A percentile compares a stretch with the other conserved stretches of the same genome.
Conservation (phyloP, 1,140 invertebrate species). For the Cheumatopsyche charites region DNA sequence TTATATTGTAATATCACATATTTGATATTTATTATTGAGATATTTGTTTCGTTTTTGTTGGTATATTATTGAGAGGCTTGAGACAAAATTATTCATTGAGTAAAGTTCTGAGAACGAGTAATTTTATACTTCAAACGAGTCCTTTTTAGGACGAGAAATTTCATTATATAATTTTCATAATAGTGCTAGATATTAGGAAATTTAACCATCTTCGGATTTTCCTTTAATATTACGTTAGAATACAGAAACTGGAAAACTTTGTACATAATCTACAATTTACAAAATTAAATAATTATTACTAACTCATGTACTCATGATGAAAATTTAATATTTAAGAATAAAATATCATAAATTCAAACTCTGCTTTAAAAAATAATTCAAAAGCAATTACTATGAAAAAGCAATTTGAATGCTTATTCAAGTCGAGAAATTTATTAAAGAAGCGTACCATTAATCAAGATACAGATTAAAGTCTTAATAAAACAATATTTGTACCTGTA, state of each 20-base stretch:
- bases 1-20: no score
- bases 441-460: slow-evolving; percentile 15
- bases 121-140: slow-evolving; percentile 1
- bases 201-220: slow-evolving; percentile 6
- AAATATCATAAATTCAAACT: no score
- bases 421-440: slow-evolving; percentile 14
- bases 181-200: slow-evolving; percentile 5
- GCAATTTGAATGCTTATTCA: not conserved
- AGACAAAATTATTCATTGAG: not conserved
- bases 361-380: not conserved
- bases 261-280: slow-evolving; percentile 7
- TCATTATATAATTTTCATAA: slow-evolving; percentile 5
- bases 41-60: no score
- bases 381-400: slow-evolving; percentile 1
- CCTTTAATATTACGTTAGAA: not conserved
- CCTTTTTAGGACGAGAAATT: not conserved
- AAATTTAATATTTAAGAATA: not conserved
- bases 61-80: no score
- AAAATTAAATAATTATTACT: slow-evolving; percentile 9
- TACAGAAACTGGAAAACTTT: not conserved
- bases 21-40: no score
- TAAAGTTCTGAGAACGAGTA: not conserved
- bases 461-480: slow-evolving; percentile 12
- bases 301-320: not conserved
- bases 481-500: slow-evolving; percentile 22